Base-by-base conservation (phyloP, 1,140 invertebrate genomes). In the Holotrichia oblita region DNA sequence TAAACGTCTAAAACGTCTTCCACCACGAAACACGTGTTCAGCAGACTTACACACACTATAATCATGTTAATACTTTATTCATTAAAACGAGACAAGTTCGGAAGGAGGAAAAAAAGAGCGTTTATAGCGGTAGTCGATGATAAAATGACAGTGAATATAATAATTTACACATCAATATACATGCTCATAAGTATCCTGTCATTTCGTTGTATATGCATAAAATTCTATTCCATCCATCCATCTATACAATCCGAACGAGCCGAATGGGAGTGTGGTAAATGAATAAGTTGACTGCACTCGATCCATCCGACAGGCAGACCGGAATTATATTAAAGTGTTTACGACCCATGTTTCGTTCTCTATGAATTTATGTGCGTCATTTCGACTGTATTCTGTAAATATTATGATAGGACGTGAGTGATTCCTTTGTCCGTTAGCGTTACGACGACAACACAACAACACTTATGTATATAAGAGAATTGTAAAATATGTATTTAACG, bases 361-460 rank as follows among this genome's bases (percentile, higher is more conserved):
- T 69, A 69, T 69, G 61, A 69, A 69, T 69, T 69, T 69, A 69
- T 69, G 61, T 69, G 61, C 61, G 61, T 69, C 61, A 27, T 69
- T 69, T 69, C 61, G 22, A 12, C 61, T 34, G 22, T n/a, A 64
- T 17, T 27, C 27, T 55, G 44, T 79, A 79, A 79, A 79, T 79
- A 79, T 79, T 79, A 79, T 79, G 78, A 79, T 74, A 69, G 59
- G 75, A 76, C 44, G 61, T 73, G 75, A 79, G 73, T 55, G 78
- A 79, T 40, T 59, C 42, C 78, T 48, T 79, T 79, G 78, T 69
- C 22, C 61, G 14, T 34, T 34, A 1, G 27, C 27, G 27, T 34
- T 34, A 34, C 12, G 14, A 55, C 48, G 48, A 17, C 27, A 55
- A 17, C 14, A 69, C 22, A 20, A 14, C 61, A 24, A 64, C 75